Base-by-base conservation (phyloP, 2,797 vertebrate species). In the Pipistrellus nathusii region DNA sequence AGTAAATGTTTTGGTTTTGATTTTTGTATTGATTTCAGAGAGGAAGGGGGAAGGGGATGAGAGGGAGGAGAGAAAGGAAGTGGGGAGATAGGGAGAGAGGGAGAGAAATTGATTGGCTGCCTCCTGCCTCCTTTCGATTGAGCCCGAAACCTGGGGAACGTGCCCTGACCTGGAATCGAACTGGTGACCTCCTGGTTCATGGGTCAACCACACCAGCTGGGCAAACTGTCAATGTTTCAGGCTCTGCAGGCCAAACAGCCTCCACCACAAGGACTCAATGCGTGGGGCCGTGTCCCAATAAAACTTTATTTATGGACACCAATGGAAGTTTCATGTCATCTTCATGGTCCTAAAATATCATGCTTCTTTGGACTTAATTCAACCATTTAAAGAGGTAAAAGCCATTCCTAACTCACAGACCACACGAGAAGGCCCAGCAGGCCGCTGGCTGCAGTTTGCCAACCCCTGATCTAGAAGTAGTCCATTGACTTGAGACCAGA, bases 251-350 rank as follows among this genome's bases (percentile, higher is more conserved):
- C 53, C 66, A 30, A 8, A 6, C 8, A 27, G 2, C 32, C 62
- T 64, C 38, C 23, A 13, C 25, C 32, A 38, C 32, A 38, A 71
- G 0, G 2, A 64, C 11, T 64, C 71, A 13, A 32, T 14, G 12
- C 55, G 38, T 38, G 15, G 83, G 78, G 51, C 72, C 10, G 0
- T 11, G 48, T 84, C 78, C 72, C 32, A 84, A 86, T 77, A 41
- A 72, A 86, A 91, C 72, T 93, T 87, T 62, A 85, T 81, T 90
- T 32, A 83, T 35, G 46, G 84, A 48, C 46, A 78, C 55, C 35
- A 83, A 71, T 15, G 35, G 48, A 27, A 73, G 86, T 51, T 41
- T 66, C 64, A 0, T 32, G 64, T 68, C 0, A 32, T 68, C 64
- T 68, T 68, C 55, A 38, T 23, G 27, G 53, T 44, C 8, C 44